Evolutionary conservation across 2,113 vertebrate genomes (phyloP).

Genomic region (Nannospalax galili): DNA sequence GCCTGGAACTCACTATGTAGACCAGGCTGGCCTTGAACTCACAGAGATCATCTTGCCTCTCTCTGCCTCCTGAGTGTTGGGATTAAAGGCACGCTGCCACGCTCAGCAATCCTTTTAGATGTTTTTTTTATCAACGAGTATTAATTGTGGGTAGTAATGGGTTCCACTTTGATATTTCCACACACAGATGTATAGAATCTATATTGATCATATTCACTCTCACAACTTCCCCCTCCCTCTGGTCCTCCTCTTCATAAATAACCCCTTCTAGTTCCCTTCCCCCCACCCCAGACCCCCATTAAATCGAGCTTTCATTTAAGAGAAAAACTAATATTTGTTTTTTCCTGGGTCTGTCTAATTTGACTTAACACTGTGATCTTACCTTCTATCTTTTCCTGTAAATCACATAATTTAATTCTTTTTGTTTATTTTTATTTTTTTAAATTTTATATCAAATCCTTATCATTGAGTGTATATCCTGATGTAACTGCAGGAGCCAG

Average conservation of each 20-base stretch:
- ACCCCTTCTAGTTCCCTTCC: no score
- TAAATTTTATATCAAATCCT: no score
- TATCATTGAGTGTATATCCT: no score
- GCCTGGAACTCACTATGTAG: no score
- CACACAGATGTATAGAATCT: not conserved
- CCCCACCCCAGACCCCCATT: not conserved
- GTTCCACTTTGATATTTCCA: not conserved
- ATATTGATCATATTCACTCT: not conserved
- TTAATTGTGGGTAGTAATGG: not conserved
- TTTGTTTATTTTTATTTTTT: not conserved
- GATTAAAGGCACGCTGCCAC: no score
- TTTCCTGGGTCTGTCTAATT: not conserved
- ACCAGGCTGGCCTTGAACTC: no score
- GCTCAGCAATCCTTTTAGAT: no score
- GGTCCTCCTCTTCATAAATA: not conserved
- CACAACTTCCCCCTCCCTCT: not conserved
- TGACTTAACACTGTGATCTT: not conserved
- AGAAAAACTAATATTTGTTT: not conserved
- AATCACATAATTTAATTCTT: not conserved
- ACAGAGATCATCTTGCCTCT: no score
- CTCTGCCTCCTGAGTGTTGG: no score
- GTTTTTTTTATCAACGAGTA: not conserved
- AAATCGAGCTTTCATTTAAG: not conserved
- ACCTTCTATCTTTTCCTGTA: not conserved
- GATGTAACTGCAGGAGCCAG: no score